Percentiles rank a stretch among this genome's conserved stretches.
Conservation (phyloP, 2,888 invertebrate genomes). For the Cloeon dipterum region DNA sequence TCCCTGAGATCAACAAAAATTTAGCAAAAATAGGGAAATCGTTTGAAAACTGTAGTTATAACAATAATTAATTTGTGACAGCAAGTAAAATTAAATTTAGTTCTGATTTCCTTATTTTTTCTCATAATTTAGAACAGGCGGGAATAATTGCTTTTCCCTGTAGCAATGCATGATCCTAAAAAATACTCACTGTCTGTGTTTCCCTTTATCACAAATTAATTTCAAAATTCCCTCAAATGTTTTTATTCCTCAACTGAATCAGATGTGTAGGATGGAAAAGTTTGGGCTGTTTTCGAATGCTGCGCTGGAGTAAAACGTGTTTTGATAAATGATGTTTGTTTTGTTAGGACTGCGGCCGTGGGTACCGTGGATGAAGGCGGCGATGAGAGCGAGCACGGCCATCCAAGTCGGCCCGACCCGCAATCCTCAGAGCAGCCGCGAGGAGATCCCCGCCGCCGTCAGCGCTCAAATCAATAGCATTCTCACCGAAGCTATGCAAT, state of each 20-base stretch:
- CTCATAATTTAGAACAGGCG: too few relatives aligned
- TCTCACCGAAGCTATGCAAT: too few relatives aligned
- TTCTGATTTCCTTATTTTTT: too few relatives aligned
- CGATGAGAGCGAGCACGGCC: constrained; percentile 34
- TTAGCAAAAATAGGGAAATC: too few relatives aligned
- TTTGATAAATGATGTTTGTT: too few relatives aligned
- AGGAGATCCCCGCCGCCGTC: constrained; percentile 18
- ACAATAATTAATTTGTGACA: too few relatives aligned
- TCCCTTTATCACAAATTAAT: not conserved
- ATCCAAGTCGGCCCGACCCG: constrained; percentile 37
- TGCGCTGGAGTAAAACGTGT: not conserved
- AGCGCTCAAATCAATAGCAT: constrained; percentile 10
- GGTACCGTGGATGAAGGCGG: constrained; percentile 46
- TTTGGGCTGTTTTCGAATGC: constrained; percentile 6
- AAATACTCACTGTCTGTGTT: too few relatives aligned
- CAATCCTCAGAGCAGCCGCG: constrained; percentile 27
- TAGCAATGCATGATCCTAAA: too few relatives aligned
- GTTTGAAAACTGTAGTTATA: too few relatives aligned
- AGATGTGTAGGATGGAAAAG: constrained; percentile 6
- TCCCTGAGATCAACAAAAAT: too few relatives aligned
- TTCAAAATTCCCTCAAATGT: constrained; percentile 5
- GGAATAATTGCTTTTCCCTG: too few relatives aligned
- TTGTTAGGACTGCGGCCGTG: constrained; percentile 27
- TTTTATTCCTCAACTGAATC: constrained; percentile 2
- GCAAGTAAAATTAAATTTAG: too few relatives aligned